These are phyloP conservation scores for Porites rus DNA, from an alignment of 92 coral and sea anemone species.

Conservation along the genomic window DNA sequence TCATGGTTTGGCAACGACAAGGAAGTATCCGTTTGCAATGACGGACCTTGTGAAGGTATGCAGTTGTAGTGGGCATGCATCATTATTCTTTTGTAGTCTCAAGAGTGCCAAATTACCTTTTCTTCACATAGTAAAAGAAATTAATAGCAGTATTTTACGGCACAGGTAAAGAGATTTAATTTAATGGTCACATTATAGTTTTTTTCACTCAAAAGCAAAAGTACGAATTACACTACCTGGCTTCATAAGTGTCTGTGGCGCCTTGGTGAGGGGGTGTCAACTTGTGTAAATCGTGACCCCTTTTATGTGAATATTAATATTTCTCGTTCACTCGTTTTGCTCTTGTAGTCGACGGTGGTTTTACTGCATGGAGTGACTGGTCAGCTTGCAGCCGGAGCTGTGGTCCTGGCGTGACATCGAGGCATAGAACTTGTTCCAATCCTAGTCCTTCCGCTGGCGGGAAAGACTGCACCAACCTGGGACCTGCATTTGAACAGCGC, in stretches of 20 bases:
- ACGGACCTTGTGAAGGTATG: conserved; percentile 88
- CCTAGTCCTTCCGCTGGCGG: conserved; percentile 94
- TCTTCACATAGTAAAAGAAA: too few species aligned
- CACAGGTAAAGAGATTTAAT: too few species aligned
- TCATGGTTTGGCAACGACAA: conserved; percentile 84
- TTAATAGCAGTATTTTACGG: too few species aligned
- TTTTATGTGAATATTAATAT: not conserved
- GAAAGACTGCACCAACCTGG: conserved; percentile 91
- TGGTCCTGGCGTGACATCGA: conserved; percentile 96
- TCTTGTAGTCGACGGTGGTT: conserved; percentile 87
- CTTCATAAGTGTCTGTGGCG: too few species aligned
- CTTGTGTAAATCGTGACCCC: not conserved
- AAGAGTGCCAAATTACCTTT: too few species aligned
- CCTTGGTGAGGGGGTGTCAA: too few species aligned
- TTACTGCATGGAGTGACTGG: conserved; percentile 87
- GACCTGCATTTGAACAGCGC: conserved; percentile 94
- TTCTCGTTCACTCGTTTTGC: not conserved
- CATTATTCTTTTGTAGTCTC: too few species aligned
- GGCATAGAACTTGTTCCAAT: conserved; percentile 89
- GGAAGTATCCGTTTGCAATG: conserved; percentile 82
- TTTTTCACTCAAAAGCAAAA: too few species aligned
- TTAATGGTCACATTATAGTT: too few species aligned
- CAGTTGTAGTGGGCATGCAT: too few species aligned
- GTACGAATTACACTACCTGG: too few species aligned
- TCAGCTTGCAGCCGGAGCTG: conserved; percentile 91